Evolutionary conservation across 2,797 vertebrate genomes (phyloP), one percentile per base, ranked within the genome.

Genomic region (Acrocephalus scirpaceus): DNA sequence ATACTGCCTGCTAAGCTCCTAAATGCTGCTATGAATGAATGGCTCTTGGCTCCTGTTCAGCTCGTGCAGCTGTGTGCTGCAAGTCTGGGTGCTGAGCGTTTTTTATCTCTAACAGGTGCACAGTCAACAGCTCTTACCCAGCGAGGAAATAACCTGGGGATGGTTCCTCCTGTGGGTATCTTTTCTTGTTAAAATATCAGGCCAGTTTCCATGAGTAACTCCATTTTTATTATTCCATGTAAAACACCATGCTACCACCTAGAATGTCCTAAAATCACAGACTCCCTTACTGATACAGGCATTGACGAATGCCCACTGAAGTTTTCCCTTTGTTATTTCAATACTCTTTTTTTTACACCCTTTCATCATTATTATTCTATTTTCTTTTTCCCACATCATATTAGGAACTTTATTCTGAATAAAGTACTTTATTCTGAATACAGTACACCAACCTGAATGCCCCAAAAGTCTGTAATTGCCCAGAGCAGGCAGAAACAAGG

Each of bases 81-180:
- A 72, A 94, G 72, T 90, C 76, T 70, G 88, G 71, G 77, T 64
- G 54, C 51, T 42, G 51, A 69, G 64, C 22, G 53, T 56, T 72
- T 92, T 91, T 80, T 70, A 87, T 79, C 67, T 89, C 80, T 29
- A 93, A 84, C 94, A 96, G 92, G 90, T 94, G 93, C 90, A 90
- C 25, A 87, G 64, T 62, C 88, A 95, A 83, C 86, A 86, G 26
- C 69, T 74, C 76, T 82, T 69, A 58, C 78, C 65, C 57, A 89
- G 61, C 29, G 83, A 69, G 72, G 76, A 89, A 91, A 91, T 72
- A 83, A 75, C 69, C 70, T 36, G 3, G 6, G n/a, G 58, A 48
- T 40, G 15, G 77, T 83, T 72, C 62, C 70, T 91, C 65, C 27
- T 3, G 3, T 66, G 66, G 89, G 70, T 84, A 81, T 62, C 66